Conservation (phyloP, 2,888 invertebrate species). For the Noctuana brunneofusca region DNA sequence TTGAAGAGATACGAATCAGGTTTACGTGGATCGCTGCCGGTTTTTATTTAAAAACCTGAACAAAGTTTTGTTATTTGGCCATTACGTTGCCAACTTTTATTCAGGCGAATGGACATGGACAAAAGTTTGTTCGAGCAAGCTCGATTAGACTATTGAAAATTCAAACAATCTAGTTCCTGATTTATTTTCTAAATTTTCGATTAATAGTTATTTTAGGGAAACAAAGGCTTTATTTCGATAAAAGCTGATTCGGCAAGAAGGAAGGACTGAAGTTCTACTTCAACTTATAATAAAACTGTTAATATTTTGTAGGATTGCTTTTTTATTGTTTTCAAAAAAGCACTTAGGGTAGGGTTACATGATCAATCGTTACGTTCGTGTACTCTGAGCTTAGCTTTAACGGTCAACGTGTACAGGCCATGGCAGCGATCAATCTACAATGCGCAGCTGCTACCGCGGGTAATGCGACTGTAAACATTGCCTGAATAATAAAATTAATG, state of each 20-base stretch:
- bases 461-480: slow-evolving; percentile 1
- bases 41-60: neutral
- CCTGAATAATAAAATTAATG: slow-evolving; percentile 1
- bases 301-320: too few species aligned
- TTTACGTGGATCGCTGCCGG: neutral
- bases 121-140: neutral
- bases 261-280: too few species aligned
- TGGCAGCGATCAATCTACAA: neutral
- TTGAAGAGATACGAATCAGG: neutral
- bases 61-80: neutral
- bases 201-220: too few species aligned
- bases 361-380: neutral
- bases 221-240: too few species aligned
- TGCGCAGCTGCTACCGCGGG: neutral
- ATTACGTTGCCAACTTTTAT: neutral
- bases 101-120: neutral
- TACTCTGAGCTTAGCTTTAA: neutral
- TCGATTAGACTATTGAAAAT: neutral
- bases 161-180: neutral
- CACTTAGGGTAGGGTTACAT: neutral
- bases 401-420: neutral
- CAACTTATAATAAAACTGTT: too few species aligned
- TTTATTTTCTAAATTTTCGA: neutral
- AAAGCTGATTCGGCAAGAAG: too few species aligned
- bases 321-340: neutral